These are phyloP conservation scores for Zele albiditarsus DNA, from an alignment of 2,888 invertebrate genomes.

Conservation along the genomic window DNA sequence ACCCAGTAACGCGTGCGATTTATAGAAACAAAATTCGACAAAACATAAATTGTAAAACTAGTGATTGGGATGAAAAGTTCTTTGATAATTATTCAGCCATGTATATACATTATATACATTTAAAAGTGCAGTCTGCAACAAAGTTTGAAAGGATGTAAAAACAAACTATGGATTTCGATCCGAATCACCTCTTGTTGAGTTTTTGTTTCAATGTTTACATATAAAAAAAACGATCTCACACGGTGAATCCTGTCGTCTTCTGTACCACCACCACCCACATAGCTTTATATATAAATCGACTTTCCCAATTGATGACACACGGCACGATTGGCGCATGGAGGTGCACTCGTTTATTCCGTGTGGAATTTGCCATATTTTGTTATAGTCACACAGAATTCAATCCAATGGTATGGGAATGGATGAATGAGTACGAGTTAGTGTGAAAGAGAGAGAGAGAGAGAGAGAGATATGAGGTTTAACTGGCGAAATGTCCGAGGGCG, in stretches of 20 bases:
- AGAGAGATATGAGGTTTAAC: constrained; percentile 27
- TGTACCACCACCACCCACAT: neutral
- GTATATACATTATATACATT: too few species aligned
- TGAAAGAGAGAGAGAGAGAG: constrained; percentile 20
- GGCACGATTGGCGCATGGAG: neutral
- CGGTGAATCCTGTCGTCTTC: too few species aligned
- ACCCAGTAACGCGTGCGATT: neutral
- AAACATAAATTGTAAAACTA: neutral
- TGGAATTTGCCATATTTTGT: constrained; percentile 25
- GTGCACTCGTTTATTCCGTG: constrained; percentile 3
- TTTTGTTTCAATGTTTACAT: too few species aligned
- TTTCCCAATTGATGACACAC: neutral
- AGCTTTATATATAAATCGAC: neutral
- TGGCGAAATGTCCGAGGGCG: constrained; percentile 35
- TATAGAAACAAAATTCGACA: neutral
- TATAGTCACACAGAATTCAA: constrained; percentile 16
- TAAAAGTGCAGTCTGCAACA: too few species aligned
- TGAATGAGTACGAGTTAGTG: constrained; percentile 30
- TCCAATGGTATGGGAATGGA: constrained; percentile 24
- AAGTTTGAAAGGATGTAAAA: too few species aligned
- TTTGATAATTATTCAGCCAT: neutral
- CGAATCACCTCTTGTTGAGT: too few species aligned
- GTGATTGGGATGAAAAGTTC: neutral
- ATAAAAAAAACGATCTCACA: too few species aligned
- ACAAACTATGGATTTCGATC: too few species aligned